Evolutionary conservation across 1,140 invertebrate genomes (phyloP).

Genomic region (Leptinotarsa undecemlineata): DNA sequence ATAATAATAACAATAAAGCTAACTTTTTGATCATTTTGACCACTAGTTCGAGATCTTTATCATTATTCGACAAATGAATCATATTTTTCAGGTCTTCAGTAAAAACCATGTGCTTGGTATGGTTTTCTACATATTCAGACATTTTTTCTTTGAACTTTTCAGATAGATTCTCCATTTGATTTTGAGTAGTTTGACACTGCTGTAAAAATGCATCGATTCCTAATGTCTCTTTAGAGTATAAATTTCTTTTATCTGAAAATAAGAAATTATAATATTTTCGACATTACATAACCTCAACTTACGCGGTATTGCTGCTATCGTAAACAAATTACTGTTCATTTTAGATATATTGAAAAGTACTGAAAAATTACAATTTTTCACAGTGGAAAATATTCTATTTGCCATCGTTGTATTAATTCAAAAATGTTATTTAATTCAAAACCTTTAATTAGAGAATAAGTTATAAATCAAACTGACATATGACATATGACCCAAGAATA

Average conservation of each 20-base stretch:
- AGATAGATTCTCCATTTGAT: constrained; percentile 62
- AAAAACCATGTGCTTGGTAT: constrained; percentile 70
- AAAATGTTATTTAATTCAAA: too few species aligned
- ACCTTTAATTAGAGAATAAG: too few species aligned
- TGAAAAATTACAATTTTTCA: constrained; percentile 3
- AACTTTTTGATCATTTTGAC: constrained; percentile 71
- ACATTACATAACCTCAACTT: constrained; percentile 13
- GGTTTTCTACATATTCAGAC: constrained; percentile 61
- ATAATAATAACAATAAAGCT: constrained; percentile 27
- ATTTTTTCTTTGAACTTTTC: constrained; percentile 72
- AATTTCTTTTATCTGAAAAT: constrained; percentile 29
- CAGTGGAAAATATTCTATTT: background rate
- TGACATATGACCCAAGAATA: too few species aligned
- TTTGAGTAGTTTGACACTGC: constrained; percentile 58
- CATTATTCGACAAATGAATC: constrained; percentile 67
- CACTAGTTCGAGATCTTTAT: constrained; percentile 67
- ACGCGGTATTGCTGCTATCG: background rate
- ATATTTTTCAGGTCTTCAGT: constrained; percentile 86
- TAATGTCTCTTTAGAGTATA: constrained; percentile 62
- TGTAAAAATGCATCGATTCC: constrained; percentile 65
- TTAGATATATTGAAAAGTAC: background rate
- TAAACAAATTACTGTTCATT: background rate
- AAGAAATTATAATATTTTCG: background rate
- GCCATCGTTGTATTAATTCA: background rate
- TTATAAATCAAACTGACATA: too few species aligned